Base-by-base conservation (phyloP, 2,113 vertebrate species). In the Xenus cinereus region DNA sequence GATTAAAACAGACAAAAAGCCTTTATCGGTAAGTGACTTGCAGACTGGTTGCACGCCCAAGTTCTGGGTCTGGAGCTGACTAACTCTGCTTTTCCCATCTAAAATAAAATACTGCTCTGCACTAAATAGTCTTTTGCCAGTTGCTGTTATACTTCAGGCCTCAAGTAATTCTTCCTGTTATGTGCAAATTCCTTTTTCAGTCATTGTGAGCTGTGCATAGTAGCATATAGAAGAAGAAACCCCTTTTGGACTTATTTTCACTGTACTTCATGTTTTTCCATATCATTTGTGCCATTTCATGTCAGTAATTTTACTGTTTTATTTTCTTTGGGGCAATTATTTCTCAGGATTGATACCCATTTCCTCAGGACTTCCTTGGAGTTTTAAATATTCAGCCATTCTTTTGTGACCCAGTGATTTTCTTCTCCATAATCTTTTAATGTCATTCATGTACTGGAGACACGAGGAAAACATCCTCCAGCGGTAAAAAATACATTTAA, bases 81-180 rank as follows among this genome's bases (percentile, higher is more conserved):
- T 74, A 81, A 69, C 43, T 93, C 80, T 92, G 66, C 60, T 89
- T 92, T 93, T 89, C 66, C 80, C 53, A 77, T 92, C 92, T 92
- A 50, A 91, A 94, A 92, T 86, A 79, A 90, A 92, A 90, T 74
- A 54, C 27, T 86, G 72, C 39, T 86, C 12, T 93, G 79, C 33
- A 57, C 41, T 66, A 63, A 90, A 41, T 74, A 76, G 53, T 79
- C 73, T 81, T 92, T 89, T 0, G 0, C 66, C 46, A 41, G 43
- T 89, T 93, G 86, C 90, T 90, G 80, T 82, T 96, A 78, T 23
- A 75, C 81, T 95, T 95, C 89, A 93, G 89, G 37, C 66, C 87
- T 92, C 80, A 87, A 95, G 73, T 87, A 94, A 93, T 95, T 93
- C 81, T 94, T 93, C 72, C 68, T 81, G 24, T 89, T 90, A 62